Evolutionary conservation across 2,113 vertebrate genomes (phyloP).

Genomic region (Tupaia tana): DNA sequence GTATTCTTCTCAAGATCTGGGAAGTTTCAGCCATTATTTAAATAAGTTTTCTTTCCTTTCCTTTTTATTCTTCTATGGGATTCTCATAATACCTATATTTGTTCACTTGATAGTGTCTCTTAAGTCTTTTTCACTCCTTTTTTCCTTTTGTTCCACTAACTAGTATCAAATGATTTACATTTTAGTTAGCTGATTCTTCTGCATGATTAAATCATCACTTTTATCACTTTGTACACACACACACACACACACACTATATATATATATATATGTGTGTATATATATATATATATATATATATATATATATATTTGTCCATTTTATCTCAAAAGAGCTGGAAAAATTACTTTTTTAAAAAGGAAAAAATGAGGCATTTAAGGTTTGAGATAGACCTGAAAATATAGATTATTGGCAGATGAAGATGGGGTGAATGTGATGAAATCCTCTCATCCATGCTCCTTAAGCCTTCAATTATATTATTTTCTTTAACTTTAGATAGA

Average conservation of each 20-base stretch:
- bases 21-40: background rate
- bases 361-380: background rate
- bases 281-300: too few relatives aligned
- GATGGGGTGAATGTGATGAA: background rate
- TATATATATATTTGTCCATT: background rate
- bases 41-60: too few relatives aligned
- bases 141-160: background rate
- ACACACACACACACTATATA: too few relatives aligned
- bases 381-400: background rate
- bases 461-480: background rate
- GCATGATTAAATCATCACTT: background rate
- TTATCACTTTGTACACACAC: too few relatives aligned
- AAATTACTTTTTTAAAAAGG: background rate
- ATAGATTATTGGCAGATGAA: background rate
- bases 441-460: background rate
- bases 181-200: background rate
- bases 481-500: background rate
- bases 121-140: background rate
- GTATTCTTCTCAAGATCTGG: background rate
- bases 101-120: background rate
- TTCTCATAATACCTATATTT: too few relatives aligned
- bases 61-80: too few relatives aligned
- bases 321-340: background rate
- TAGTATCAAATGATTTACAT: background rate
- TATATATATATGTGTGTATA: too few relatives aligned